These are phyloP conservation scores for Malurus elegans DNA, from an alignment of 2,113 vertebrate genomes.

Conservation along the genomic window DNA sequence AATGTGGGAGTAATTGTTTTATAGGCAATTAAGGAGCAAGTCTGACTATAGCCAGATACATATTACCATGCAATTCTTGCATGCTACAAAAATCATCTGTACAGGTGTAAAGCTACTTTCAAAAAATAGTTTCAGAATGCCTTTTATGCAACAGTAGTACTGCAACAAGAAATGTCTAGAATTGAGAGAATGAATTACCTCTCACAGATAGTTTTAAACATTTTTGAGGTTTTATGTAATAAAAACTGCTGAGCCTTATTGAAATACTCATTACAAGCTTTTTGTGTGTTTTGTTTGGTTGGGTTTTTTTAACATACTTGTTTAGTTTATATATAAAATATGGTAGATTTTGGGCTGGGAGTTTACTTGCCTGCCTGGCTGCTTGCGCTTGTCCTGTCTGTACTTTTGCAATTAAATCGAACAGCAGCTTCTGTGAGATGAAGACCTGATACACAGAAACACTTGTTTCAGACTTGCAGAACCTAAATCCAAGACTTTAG, in stretches of 20 bases:
- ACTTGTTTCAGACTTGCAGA: not conserved
- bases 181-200: not conserved
- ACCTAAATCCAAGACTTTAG: not conserved
- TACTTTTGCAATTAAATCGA: not conserved
- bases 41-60: not conserved
- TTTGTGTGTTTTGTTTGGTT: not conserved
- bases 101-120: not conserved
- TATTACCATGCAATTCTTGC: not conserved
- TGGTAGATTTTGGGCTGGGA: not conserved
- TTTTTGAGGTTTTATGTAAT: conserved; percentile 13
- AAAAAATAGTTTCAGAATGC: not conserved
- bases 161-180: not conserved
- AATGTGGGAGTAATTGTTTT: not conserved
- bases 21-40: not conserved
- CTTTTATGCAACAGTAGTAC: not conserved
- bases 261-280: not conserved
- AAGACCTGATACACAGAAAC: not conserved
- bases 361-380: not conserved
- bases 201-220: not conserved
- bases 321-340: not conserved
- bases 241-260: not conserved
- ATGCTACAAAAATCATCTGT: not conserved
- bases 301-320: not conserved
- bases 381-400: not conserved
- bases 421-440: not conserved